phyloP scores from a whole-genome alignment of 2,888 invertebrate genomes.

The Chouioia cunea region DNA sequence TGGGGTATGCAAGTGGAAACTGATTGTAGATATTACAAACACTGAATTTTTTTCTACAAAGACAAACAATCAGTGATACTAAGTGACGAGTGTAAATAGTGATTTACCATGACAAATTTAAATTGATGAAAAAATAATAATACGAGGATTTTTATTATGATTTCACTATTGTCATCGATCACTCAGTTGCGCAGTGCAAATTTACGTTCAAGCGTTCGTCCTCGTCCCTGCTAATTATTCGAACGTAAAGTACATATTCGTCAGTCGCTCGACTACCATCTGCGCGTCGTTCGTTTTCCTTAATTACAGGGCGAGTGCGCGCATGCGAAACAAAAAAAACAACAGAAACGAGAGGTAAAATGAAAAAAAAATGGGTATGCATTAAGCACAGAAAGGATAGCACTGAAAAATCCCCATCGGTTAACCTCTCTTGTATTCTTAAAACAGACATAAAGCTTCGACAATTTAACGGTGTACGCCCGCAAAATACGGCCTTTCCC shows the following conservation, averaged over 20 bases:
- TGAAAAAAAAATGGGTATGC: not conserved
- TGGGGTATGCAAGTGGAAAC: too few relatives aligned
- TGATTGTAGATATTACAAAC: too few relatives aligned
- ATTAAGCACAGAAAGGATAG: constrained; percentile 1
- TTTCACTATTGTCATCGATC: too few relatives aligned
- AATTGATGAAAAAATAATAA: too few relatives aligned
- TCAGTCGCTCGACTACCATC: constrained; percentile 33
- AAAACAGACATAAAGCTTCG: constrained; percentile 37
- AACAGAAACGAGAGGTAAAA: not conserved
- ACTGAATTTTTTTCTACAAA: too few relatives aligned
- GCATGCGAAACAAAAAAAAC: not conserved
- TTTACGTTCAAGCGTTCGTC: too few relatives aligned
- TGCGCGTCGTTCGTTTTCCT: constrained; percentile 32
- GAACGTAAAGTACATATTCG: not conserved
- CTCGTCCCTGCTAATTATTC: too few relatives aligned
- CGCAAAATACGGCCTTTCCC: constrained; percentile 22
- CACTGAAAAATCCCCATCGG: constrained; percentile 28
- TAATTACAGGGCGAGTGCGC: constrained; percentile 28
- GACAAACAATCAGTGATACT: too few relatives aligned
- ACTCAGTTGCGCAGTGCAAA: too few relatives aligned
- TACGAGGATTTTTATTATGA: too few relatives aligned
- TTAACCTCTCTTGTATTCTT: constrained; percentile 40
- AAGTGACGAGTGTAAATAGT: too few relatives aligned
- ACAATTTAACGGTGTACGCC: constrained; percentile 14
- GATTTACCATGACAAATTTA: too few relatives aligned